Percentiles rank a stretch among this genome's conserved stretches.
phyloP scores from a whole-genome alignment of 1,140 invertebrate genomes.

The Nasonia vitripennis region DNA sequence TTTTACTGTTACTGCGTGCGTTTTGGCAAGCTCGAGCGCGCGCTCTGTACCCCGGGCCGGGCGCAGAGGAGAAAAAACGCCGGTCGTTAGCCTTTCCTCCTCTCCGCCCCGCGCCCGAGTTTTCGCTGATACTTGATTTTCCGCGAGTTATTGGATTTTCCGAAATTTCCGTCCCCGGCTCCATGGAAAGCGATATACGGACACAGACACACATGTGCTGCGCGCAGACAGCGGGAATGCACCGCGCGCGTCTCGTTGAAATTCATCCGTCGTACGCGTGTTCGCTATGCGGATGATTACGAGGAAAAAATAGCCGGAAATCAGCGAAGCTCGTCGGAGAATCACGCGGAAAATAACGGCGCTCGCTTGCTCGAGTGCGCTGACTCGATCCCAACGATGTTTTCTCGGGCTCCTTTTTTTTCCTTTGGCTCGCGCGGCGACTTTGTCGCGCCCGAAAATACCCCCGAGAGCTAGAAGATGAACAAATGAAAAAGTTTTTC shows the following conservation, averaged over 20 bases:
- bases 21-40: slow-evolving; percentile 24
- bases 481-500: not conserved
- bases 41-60: no score
- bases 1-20: slow-evolving; percentile 35
- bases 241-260: not conserved
- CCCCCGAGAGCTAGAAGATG: not conserved
- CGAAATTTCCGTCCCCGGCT: slow-evolving; percentile 1
- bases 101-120: not conserved
- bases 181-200: not conserved
- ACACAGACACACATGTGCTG: no score
- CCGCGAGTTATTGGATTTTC: slow-evolving; percentile 41
- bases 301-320: not conserved
- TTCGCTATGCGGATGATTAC: not conserved
- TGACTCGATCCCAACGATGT: not conserved
- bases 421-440: no score
- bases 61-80: not conserved
- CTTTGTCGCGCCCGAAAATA: no score
- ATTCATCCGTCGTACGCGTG: not conserved
- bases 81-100: not conserved
- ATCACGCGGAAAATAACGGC: not conserved
- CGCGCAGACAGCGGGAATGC: no score
- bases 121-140: slow-evolving; percentile 39
- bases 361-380: not conserved
- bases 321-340: not conserved
- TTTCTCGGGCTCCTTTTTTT: not conserved